Evolutionary conservation across 2,888 invertebrate genomes (phyloP).

Genomic region (Sclerodermus sp.): DNA sequence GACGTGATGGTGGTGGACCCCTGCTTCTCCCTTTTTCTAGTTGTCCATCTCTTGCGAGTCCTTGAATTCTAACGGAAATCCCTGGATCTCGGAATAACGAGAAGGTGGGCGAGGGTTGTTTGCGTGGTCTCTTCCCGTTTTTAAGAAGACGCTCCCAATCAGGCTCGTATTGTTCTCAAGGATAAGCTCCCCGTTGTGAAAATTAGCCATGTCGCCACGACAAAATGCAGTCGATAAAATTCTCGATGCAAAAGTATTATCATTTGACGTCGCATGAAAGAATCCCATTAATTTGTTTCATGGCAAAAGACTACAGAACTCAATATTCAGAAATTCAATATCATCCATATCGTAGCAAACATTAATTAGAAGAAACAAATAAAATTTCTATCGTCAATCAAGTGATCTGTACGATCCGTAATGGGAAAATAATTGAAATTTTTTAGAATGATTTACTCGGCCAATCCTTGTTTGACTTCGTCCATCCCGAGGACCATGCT

Average conservation of each 20-base stretch:
- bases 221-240: conserved; percentile 9
- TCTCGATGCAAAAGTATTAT: too few relatives aligned
- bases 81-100: neutral
- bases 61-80: too few relatives aligned
- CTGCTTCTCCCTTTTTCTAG: too few relatives aligned
- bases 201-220: conserved; percentile 26
- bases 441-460: conserved; percentile 80
- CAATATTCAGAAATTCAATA: too few relatives aligned
- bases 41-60: too few relatives aligned
- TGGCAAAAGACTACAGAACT: too few relatives aligned
- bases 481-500: conserved; percentile 78
- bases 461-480: conserved; percentile 78
- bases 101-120: conserved; percentile 10
- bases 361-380: too few relatives aligned
- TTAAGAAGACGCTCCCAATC: conserved; percentile 32
- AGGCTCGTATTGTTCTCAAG: conserved; percentile 33
- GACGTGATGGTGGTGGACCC: too few relatives aligned
- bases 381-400: too few relatives aligned
- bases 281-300: too few relatives aligned
- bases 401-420: neutral
- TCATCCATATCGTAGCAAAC: too few relatives aligned
- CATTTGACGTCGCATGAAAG: too few relatives aligned
- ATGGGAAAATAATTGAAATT: neutral
- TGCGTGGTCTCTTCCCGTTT: conserved; percentile 21
- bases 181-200: conserved; percentile 31